These are phyloP conservation scores for Urocolius indicus DNA, from an alignment of 2,113 vertebrate species.

Conservation along the genomic window DNA sequence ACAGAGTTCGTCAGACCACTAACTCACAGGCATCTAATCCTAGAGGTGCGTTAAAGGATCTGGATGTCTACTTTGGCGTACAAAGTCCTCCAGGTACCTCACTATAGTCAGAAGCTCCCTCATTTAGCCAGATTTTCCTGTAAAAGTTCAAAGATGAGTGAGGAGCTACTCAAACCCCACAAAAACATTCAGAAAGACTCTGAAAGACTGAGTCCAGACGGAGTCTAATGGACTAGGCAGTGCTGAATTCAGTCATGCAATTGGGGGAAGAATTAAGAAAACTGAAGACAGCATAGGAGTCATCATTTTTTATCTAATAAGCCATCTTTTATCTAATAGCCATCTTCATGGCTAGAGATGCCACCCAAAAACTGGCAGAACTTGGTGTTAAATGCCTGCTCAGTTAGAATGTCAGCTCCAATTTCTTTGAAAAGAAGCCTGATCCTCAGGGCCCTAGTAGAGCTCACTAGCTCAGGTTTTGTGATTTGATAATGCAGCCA, in stretches of 20 bases:
- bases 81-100: background rate
- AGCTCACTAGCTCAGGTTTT: background rate
- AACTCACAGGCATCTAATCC: background rate
- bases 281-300: background rate
- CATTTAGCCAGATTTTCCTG: background rate
- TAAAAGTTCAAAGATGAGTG: background rate
- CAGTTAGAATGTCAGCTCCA: background rate
- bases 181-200: background rate
- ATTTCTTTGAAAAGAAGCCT: background rate
- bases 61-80: background rate
- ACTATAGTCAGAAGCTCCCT: background rate
- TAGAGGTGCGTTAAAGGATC: background rate
- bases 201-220: background rate
- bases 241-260: background rate
- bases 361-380: background rate
- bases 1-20: background rate
- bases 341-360: background rate
- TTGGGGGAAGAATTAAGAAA: background rate
- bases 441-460: background rate
- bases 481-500: background rate
- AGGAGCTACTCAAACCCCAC: background rate
- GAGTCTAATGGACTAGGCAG: background rate
- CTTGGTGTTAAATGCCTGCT: background rate
- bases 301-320: background rate
- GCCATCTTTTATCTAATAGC: background rate